Evolutionary conservation across 2,888 invertebrate genomes (phyloP), one percentile per base, ranked within the genome.

Genomic region (Himalopsyche japonica): DNA sequence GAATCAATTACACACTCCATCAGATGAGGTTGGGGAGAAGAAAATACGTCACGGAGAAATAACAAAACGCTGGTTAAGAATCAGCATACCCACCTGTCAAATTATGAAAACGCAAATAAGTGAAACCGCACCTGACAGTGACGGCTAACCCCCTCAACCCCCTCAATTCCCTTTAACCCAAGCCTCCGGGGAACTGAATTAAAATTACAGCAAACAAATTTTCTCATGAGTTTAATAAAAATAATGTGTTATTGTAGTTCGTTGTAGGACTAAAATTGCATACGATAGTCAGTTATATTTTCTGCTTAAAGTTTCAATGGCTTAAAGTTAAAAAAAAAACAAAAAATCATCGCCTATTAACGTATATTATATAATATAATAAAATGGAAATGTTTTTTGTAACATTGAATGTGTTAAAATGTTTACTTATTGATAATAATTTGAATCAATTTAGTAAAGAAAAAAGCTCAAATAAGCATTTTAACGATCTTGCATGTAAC

Each of bases 51-150:
- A 57, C 76, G 49, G 47, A 57, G 79, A 48, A 85, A 83, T 85
- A 81, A 85, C 83, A 83, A 85, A 85, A 83, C 81, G 83, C 83
- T 43, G 81, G 83, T 83, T 83, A 85, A 85, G 85, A 83, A 81
- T 85, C 82, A 80, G 79, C 82, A 57, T 81, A 82, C 81, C 43
- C 85, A 85, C 85, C 85, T 85, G 85, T 85, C 85, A 85, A 85
- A 85, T 85, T 85, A 85, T 82, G 43, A 84, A 81, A 83, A 85
- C 80, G 82, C 83, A 82, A 85, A 85, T 85, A 79, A 84, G 84
- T 76, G 77, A 82, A 77, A 77, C 76, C 82, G 27, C 70, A 64
- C 77, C 85, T 85, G 85, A 80, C 80, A 76, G 80, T 85, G 85
- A 84, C 84, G 84, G 70, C 70, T 70, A 70, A 70, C 70, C 70